A percentile compares a stretch with the other conserved stretches of the same genome.
phyloP scores from a whole-genome alignment of 2,888 invertebrate species.

The Tachystola acroxantha region DNA sequence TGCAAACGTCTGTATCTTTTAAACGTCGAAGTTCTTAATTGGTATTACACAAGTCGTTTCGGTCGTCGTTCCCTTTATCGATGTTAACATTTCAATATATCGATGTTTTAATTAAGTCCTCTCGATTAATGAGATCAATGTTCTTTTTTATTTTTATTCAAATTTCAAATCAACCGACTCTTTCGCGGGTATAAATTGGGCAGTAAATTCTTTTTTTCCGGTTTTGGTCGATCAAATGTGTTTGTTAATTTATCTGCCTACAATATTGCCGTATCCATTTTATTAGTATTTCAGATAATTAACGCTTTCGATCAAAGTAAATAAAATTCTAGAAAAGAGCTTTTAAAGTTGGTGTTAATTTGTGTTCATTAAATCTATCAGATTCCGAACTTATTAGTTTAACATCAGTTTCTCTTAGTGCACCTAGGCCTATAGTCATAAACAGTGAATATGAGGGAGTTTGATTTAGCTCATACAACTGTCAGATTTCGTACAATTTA shows the following conservation, averaged over 20 bases:
- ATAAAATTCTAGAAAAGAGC: too few species aligned
- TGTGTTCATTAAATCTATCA: too few species aligned
- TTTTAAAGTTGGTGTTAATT: too few species aligned
- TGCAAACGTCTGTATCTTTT: conserved; percentile 23
- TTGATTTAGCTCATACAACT: too few species aligned
- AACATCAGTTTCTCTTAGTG: too few species aligned
- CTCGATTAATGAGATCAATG: conserved; percentile 12
- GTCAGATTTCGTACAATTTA: too few species aligned
- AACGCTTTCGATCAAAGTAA: neutral
- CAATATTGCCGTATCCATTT: neutral
- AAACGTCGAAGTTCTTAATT: conserved; percentile 29
- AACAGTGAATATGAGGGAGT: too few species aligned
- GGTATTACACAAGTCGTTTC: conserved; percentile 26
- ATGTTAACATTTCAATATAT: conserved; percentile 40
- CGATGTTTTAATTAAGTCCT: conserved; percentile 25
- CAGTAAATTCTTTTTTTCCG: conserved; percentile 6
- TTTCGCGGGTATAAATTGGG: conserved; percentile 9
- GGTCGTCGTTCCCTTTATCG: conserved; percentile 28
- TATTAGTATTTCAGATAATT: neutral
- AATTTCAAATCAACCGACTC: neutral
- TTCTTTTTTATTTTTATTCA: conserved; percentile 9
- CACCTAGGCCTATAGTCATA: too few species aligned
- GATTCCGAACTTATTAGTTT: too few species aligned
- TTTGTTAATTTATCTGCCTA: neutral
- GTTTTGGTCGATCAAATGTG: neutral